These are phyloP conservation scores for Nycteola revayana DNA, from an alignment of 2,888 invertebrate species.

Conservation along the genomic window DNA sequence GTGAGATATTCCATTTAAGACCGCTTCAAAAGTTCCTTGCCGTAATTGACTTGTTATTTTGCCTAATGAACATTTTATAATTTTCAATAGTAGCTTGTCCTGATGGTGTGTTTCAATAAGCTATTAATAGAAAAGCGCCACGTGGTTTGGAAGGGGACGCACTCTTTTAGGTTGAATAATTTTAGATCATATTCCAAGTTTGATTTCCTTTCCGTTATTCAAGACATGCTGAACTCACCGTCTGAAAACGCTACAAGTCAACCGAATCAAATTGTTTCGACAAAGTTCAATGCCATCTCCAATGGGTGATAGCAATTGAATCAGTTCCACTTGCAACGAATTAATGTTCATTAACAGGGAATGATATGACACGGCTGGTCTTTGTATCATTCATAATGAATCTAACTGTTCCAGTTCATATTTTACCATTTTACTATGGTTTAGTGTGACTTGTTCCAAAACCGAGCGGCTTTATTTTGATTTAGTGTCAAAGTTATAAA, in stretches of 20 bases:
- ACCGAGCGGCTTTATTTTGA: conserved; percentile 53
- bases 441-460: conserved; percentile 54
- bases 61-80: too few relatives aligned
- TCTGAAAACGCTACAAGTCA: conserved; percentile 35
- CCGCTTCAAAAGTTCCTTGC: conserved; percentile 2
- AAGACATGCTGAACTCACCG: conserved; percentile 30
- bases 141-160: too few relatives aligned
- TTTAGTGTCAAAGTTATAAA: conserved; percentile 37
- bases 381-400: conserved; percentile 42
- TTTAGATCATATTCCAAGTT: too few relatives aligned
- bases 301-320: conserved; percentile 77
- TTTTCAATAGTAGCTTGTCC: too few relatives aligned
- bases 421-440: conserved; percentile 40
- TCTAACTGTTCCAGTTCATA: conserved; percentile 38
- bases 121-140: too few relatives aligned
- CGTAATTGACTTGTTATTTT: too few relatives aligned
- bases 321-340: conserved; percentile 79
- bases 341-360: conserved; percentile 72
- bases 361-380: conserved; percentile 54
- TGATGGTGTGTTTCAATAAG: too few relatives aligned
- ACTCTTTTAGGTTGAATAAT: too few relatives aligned
- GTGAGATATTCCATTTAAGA: conserved; percentile 11
- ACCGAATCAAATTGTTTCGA: conserved; percentile 58
- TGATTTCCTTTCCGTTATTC: too few relatives aligned
- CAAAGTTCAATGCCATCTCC: conserved; percentile 73